Percentiles rank a stretch among this genome's conserved stretches.
These are phyloP conservation scores for Triops longicaudatus DNA, from an alignment of 1,140 invertebrate genomes.

Conservation along the genomic window DNA sequence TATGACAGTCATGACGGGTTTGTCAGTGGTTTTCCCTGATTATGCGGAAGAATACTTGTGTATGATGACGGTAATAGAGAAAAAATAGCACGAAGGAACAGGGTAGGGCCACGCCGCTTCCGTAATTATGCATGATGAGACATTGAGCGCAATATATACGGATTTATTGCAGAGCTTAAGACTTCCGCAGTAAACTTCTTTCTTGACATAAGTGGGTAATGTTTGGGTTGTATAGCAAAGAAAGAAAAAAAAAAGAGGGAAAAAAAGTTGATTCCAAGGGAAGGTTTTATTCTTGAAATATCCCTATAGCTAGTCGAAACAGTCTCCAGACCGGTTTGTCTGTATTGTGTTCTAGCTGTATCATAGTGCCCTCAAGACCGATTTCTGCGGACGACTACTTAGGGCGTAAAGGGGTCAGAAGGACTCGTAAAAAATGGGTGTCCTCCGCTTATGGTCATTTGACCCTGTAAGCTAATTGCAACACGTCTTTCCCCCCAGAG, in stretches of 20 bases:
- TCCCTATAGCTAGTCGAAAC: neutral
- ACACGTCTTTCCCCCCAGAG: neutral
- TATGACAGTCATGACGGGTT: neutral
- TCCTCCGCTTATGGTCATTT: slow-evolving; percentile 6
- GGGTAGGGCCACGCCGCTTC: neutral
- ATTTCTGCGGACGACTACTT: neutral
- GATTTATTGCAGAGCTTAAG: neutral
- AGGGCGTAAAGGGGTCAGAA: slow-evolving; percentile 1
- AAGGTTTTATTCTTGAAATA: neutral
- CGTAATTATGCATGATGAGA: slow-evolving; percentile 4
- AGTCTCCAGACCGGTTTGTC: neutral
- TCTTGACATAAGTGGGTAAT: neutral
- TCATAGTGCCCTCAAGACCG: slow-evolving; percentile 4
- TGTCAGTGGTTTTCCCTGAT: neutral
- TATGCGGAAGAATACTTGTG: neutral
- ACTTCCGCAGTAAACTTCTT: slow-evolving; percentile 3
- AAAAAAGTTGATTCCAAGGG: neutral
- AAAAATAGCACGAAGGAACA: neutral
- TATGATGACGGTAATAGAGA: neutral
- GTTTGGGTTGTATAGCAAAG: neutral
- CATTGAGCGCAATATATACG: neutral
- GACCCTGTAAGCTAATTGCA: slow-evolving; percentile 5
- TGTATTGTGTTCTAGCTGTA: neutral
- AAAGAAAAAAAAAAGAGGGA: neutral
- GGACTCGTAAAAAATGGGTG: neutral